Percentiles rank a stretch among this genome's conserved stretches.
Evolutionary conservation across 2,888 invertebrate species (phyloP).

Genomic region (Entomobrya multifasciata): DNA sequence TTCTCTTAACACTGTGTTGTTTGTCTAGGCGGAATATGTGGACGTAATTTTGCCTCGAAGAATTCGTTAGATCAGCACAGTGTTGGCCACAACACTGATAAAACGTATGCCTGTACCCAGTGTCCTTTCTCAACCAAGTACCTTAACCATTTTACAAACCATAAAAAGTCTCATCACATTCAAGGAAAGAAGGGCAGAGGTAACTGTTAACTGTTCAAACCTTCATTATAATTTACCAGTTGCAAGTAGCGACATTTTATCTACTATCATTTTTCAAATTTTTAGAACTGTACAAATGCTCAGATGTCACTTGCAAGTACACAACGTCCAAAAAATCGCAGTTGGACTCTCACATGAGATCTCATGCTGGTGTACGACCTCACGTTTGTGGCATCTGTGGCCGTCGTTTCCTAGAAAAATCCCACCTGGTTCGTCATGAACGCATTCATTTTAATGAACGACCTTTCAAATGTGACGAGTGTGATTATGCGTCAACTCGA

Average conservation of each 20-base stretch:
- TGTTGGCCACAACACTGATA: conserved; percentile 83
- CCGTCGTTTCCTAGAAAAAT: conserved; percentile 86
- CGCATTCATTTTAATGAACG: conserved; percentile 84
- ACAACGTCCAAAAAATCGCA: conserved; percentile 86
- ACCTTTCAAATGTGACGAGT: conserved; percentile 85
- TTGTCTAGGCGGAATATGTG: conserved; percentile 83
- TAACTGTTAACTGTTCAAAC: too few relatives aligned
- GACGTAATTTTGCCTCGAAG: conserved; percentile 84
- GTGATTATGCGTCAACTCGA: conserved; percentile 86
- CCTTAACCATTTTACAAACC: conserved; percentile 85
- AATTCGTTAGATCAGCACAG: conserved; percentile 85
- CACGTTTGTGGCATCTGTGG: conserved; percentile 85
- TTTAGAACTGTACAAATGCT: conserved; percentile 82
- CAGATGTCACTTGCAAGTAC: conserved; percentile 85
- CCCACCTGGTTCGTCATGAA: conserved; percentile 86
- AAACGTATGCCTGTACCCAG: conserved; percentile 85
- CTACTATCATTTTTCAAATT: not conserved
- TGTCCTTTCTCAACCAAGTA: conserved; percentile 87
- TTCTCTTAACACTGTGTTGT: conserved; percentile 5
- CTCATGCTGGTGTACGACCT: conserved; percentile 84
- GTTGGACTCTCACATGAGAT: conserved; percentile 85
- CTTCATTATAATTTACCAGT: not conserved
- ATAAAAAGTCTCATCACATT: conserved; percentile 85
- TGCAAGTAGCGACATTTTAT: conserved; percentile 1
- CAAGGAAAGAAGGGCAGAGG: conserved; percentile 72